phyloP scores from a whole-genome alignment of 1,140 invertebrate genomes.

The Choristoneura fumiferana region DNA sequence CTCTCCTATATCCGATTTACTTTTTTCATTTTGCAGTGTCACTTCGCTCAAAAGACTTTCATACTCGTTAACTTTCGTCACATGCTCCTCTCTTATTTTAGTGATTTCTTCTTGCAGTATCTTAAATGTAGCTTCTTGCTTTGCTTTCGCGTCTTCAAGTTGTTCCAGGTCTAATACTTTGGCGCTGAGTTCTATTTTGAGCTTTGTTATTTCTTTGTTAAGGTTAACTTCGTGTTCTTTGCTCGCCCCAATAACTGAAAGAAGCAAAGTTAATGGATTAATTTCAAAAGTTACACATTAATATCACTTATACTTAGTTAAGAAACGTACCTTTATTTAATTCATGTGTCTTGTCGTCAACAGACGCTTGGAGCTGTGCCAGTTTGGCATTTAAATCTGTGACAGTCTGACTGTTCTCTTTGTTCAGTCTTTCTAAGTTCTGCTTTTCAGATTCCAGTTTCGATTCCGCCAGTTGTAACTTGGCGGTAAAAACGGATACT shows the following conservation, averaged over 20 bases:
- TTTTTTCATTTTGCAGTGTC: slow-evolving; percentile 67
- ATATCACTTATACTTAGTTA: too few relatives aligned
- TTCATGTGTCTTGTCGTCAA: slow-evolving; percentile 73
- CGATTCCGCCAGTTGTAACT: slow-evolving; percentile 68
- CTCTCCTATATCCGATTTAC: slow-evolving; percentile 64
- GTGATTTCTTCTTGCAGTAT: slow-evolving; percentile 63
- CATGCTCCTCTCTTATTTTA: slow-evolving; percentile 60
- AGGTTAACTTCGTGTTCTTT: slow-evolving; percentile 74
- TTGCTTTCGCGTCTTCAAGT: slow-evolving; percentile 68
- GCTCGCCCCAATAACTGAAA: slow-evolving; percentile 64
- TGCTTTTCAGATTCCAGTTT: slow-evolving; percentile 73
- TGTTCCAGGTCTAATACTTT: slow-evolving; percentile 78
- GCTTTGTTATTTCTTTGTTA: slow-evolving; percentile 78
- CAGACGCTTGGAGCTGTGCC: slow-evolving; percentile 67
- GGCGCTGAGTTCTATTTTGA: slow-evolving; percentile 79
- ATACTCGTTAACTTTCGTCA: slow-evolving; percentile 69
- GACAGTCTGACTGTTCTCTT: slow-evolving; percentile 70
- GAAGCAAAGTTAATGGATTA: slow-evolving; percentile 28
- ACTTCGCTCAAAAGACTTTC: slow-evolving; percentile 64
- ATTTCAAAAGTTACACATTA: too few relatives aligned
- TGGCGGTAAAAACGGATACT: slow-evolving; percentile 63
- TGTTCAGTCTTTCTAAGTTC: slow-evolving; percentile 69
- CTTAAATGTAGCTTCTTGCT: slow-evolving; percentile 71
- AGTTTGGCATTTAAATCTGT: slow-evolving; percentile 70
- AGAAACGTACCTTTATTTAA: slow-evolving; percentile 67